Evolutionary conservation across 2,797 vertebrate genomes (phyloP).

Genomic region (Chelidonichthys spinosus): DNA sequence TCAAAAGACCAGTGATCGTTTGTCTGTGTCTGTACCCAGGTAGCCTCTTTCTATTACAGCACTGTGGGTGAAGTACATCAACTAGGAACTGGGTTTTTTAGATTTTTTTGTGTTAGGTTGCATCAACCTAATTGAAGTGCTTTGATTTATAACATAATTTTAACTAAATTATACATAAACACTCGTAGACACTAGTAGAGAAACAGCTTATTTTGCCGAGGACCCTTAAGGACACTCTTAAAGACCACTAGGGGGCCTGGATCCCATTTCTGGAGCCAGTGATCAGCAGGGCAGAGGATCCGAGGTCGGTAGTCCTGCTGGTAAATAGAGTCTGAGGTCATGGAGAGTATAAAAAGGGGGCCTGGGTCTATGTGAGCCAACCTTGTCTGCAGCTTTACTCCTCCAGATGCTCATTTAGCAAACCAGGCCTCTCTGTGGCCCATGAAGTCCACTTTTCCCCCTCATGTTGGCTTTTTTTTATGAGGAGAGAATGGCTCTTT

Average conservation of each 20-base stretch:
- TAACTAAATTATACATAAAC: not conserved
- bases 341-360: slow-evolving; percentile 19
- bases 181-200: not conserved
- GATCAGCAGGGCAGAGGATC: slow-evolving; percentile 7
- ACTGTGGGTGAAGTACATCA: not conserved
- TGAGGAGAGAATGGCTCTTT: slow-evolving; percentile 51
- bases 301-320: not conserved
- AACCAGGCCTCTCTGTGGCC: slow-evolving; percentile 19
- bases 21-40: not conserved
- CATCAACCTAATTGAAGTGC: not conserved
- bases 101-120: no score
- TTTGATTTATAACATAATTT: not conserved
- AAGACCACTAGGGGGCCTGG: slow-evolving; percentile 19
- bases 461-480: slow-evolving; percentile 18
- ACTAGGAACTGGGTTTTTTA: no score
- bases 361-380: slow-evolving; percentile 10
- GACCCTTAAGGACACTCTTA: not conserved
- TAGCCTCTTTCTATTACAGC: not conserved
- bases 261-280: not conserved
- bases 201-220: not conserved
- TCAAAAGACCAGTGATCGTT: not conserved
- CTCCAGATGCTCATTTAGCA: slow-evolving; percentile 32
- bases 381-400: slow-evolving; percentile 19
- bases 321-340: slow-evolving; percentile 29
- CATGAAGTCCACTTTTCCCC: slow-evolving; percentile 2